Evolutionary conservation across 1,140 invertebrate genomes (phyloP).

Genomic region (Pogonomyrmex californicus): DNA sequence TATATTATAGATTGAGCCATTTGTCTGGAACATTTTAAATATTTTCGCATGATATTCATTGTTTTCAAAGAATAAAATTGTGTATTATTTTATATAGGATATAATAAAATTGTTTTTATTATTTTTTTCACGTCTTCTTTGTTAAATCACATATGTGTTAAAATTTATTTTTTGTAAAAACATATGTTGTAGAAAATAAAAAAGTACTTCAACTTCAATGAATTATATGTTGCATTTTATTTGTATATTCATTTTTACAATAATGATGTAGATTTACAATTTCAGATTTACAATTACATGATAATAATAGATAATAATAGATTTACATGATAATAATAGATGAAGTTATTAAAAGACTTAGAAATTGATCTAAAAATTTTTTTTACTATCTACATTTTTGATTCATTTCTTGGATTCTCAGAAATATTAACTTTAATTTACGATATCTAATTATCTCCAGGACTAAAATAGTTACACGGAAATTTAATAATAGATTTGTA

Average conservation of each 20-base stretch:
- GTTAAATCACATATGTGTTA: not conserved
- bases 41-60: not conserved
- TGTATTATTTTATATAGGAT: not conserved
- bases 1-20: not conserved
- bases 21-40: not conserved
- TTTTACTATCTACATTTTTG: not conserved
- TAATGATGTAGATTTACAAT: not conserved
- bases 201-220: not conserved
- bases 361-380: not conserved
- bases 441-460: not conserved
- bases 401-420: not conserved
- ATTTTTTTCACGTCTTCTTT: not conserved
- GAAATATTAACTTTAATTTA: constrained; percentile 11
- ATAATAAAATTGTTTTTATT: not conserved
- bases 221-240: not conserved
- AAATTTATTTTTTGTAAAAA: not conserved
- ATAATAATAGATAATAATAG: not conserved
- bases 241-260: not conserved
- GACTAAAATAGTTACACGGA: not conserved
- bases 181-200: not conserved
- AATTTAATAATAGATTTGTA: not conserved
- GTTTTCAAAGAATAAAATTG: not conserved
- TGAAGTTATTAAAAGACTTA: not conserved
- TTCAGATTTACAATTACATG: not conserved
- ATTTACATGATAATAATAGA: not conserved